Conservation (phyloP, 2,797 vertebrate species). For the Periparus ater region DNA sequence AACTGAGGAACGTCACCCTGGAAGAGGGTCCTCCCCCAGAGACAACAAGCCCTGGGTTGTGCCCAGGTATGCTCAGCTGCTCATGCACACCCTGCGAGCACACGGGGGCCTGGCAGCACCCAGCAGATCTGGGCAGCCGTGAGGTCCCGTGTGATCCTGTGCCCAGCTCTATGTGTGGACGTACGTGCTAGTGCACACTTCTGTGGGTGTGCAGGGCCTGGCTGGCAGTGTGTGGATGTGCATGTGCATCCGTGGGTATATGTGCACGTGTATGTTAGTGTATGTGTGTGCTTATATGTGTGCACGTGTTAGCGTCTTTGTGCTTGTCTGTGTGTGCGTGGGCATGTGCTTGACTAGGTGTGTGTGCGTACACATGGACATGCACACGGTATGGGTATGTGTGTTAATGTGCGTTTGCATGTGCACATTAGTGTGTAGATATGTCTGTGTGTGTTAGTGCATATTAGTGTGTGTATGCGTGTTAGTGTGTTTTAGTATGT, state of each 20-base stretch:
- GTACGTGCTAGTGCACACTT: fast-evolving
- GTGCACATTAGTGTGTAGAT: neutral
- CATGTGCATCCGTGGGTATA: neutral
- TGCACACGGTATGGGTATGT: too few relatives aligned
- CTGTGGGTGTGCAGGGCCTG: neutral
- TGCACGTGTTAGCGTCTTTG: too few relatives aligned
- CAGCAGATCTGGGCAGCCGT: fast-evolving
- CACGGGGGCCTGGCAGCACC: neutral
- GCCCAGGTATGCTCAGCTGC: neutral
- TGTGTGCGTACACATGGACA: too few relatives aligned
- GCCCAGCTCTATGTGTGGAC: neutral
- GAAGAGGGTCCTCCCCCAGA: neutral
- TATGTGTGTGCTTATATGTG: neutral
- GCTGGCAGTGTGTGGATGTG: neutral
- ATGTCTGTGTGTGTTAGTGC: neutral
- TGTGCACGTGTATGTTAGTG: too few relatives aligned
- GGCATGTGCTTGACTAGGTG: neutral
- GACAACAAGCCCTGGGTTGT: neutral
- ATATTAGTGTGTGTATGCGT: too few relatives aligned
- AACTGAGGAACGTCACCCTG: neutral
- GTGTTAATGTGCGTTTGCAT: too few relatives aligned
- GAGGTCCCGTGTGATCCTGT: fast-evolving
- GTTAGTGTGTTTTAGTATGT: neutral
- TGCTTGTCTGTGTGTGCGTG: neutral
- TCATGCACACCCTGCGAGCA: too few relatives aligned